A percentile compares a stretch with the other conserved stretches of the same genome.
Conservation (phyloP, 2,888 invertebrate species). For the Cheilosia urbana region DNA sequence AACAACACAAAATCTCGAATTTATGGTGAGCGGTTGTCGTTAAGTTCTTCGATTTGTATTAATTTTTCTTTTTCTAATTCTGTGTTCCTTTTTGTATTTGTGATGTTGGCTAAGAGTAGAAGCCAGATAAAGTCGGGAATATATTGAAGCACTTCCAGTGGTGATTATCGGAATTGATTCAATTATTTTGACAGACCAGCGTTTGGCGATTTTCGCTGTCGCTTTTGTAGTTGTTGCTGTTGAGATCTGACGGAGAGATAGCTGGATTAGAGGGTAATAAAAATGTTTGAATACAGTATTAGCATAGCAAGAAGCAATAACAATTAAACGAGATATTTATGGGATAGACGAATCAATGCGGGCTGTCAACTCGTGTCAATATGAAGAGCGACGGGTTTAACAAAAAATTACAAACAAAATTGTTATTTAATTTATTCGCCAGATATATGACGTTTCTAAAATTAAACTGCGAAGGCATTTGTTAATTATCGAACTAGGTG, state of each 20-base stretch:
- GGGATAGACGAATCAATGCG: constrained; percentile 72
- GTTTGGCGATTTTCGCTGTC: constrained; percentile 34
- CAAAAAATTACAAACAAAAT: background rate
- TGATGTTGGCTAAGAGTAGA: constrained; percentile 9
- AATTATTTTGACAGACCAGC: constrained; percentile 70
- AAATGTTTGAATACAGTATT: constrained; percentile 56
- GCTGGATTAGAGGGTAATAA: constrained; percentile 42
- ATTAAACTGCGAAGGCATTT: background rate
- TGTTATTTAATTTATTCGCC: constrained; percentile 33
- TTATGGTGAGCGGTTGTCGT: constrained; percentile 52
- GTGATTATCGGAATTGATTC: constrained; percentile 71
- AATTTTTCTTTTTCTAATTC: constrained; percentile 4
- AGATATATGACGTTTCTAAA: constrained; percentile 9
- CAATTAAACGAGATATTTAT: constrained; percentile 72
- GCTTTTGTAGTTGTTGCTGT: constrained; percentile 3
- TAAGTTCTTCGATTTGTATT: constrained; percentile 66
- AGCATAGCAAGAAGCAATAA: constrained; percentile 63
- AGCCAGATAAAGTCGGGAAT: constrained; percentile 62
- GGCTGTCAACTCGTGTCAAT: constrained; percentile 65
- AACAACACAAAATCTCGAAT: constrained; percentile 67
- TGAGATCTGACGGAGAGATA: constrained; percentile 59
- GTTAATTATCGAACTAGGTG: background rate
- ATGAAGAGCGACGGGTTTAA: constrained; percentile 53
- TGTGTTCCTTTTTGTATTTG: constrained; percentile 18
- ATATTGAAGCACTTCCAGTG: constrained; percentile 62